Evolutionary conservation across 2,113 vertebrate genomes (phyloP).

Genomic region (Phaethornis superciliosus): DNA sequence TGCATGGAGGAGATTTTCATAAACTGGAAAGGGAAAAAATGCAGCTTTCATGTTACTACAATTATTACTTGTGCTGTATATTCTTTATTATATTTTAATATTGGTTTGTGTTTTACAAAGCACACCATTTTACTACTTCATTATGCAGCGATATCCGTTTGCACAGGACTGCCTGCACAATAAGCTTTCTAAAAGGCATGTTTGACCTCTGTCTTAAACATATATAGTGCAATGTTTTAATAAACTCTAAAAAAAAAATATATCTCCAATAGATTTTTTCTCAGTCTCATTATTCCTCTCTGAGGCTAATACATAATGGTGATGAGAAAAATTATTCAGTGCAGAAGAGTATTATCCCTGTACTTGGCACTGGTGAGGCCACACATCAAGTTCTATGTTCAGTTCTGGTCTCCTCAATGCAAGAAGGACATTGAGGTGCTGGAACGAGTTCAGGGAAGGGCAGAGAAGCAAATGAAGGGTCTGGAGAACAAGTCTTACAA

Average conservation of each 20-base stretch:
- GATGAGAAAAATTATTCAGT: background rate
- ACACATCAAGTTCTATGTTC: no score
- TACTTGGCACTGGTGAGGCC: no score
- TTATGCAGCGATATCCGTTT: rapidly evolving
- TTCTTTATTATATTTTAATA: background rate
- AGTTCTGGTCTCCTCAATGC: no score
- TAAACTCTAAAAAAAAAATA: background rate
- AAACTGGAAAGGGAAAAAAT: background rate
- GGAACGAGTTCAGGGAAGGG: no score
- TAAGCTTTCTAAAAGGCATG: background rate
- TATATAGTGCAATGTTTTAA: background rate
- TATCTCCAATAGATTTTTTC: background rate
- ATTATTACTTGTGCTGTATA: background rate
- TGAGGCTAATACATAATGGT: background rate
- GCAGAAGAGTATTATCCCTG: background rate
- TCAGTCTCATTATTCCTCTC: background rate
- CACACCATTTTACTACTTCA: background rate
- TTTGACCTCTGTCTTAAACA: background rate
- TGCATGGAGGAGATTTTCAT: background rate
- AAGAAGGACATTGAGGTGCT: no score
- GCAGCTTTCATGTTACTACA: background rate
- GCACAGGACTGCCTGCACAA: background rate
- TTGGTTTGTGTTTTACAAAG: background rate
- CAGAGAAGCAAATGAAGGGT: no score
- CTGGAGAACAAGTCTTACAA: no score